A percentile compares a stretch with the other conserved stretches of the same genome.
Conservation (phyloP, 1,140 invertebrate species). For the Coptotermes formosanus region DNA sequence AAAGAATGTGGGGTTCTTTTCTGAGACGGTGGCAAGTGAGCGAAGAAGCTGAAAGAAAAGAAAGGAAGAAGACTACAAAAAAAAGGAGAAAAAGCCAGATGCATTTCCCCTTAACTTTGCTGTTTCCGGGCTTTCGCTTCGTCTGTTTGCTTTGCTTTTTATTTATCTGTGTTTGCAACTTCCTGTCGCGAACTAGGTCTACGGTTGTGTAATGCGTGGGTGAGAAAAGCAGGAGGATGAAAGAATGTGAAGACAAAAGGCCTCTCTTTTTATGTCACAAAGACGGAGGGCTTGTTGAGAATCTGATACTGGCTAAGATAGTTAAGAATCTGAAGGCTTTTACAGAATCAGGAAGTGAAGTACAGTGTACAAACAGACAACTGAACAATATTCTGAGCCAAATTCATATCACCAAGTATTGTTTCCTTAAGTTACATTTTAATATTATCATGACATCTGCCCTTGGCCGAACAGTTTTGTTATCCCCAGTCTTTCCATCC, state of each 20-base stretch:
- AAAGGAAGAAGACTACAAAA: not conserved
- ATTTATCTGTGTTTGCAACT: slow-evolving; percentile 14
- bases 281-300: too few relatives aligned
- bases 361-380: too few relatives aligned
- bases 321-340: too few relatives aligned
- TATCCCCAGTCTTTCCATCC: too few relatives aligned
- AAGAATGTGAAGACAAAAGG: not conserved
- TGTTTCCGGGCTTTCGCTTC: not conserved
- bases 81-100: not conserved
- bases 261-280: not conserved
- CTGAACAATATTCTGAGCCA: too few relatives aligned
- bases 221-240: not conserved
- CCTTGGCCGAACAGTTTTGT: too few relatives aligned
- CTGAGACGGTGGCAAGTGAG: not conserved
- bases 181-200: not conserved
- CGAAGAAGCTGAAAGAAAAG: not conserved
- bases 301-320: too few relatives aligned
- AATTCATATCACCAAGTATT: too few relatives aligned
- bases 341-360: too few relatives aligned
- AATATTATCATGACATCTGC: too few relatives aligned
- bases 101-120: slow-evolving; percentile 13
- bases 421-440: too few relatives aligned
- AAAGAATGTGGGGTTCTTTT: not conserved
- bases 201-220: not conserved
- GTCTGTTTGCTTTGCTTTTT: not conserved